Base-by-base conservation (phyloP, 2,888 invertebrate genomes). In the Mechanitis mazaeus region DNA sequence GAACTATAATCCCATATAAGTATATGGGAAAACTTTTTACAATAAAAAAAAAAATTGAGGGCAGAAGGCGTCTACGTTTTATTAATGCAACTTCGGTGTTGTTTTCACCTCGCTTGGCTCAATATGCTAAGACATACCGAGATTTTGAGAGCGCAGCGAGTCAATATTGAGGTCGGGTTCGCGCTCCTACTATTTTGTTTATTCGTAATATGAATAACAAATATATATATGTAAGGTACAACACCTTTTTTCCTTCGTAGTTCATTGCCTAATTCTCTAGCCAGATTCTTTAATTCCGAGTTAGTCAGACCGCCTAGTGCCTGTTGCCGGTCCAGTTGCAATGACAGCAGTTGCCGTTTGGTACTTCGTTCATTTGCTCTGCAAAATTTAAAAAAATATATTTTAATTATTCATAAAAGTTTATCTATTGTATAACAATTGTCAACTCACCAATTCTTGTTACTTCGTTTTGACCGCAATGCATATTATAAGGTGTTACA, bases 371-470 rank as follows among this genome's bases (percentile, higher is more conserved):
- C 76, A 68, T 69, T 79, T 73, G 85, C 78, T 78, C 89, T 90
- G 74, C 2, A 78, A 78, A 35, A n/a, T 12, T 35, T 33, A n/a
- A 62, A 56, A 55, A 42, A 4, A 20, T 11, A 9, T 28, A 31
- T 56, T 2, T 28, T 11, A 12, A 42, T 9, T 9, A 9, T 9
- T 11, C 9, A 9, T 42, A 35, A 35, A 35, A 35, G 35, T 11
- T 42, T 9, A 42, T 42, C 42, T 9, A 9, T 3, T 42, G 3
- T 11, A 9, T 42, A 11, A 42, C 1, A 11, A 9, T 11, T 9
- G 42, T 9, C 42, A 55, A 85, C 89, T 89, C 88, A 88, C 88
- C 89, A 86, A 87, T 70, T 75, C 74, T 81, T 71, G 76, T 76
- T 73, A 84, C 77, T 72, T 78, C 79, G 74, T 64, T 77, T 63